Percentiles rank a stretch among this genome's conserved stretches.
Evolutionary conservation across 92 coral and sea anemone species (phyloP).

Genomic region (Actinernus sp.): DNA sequence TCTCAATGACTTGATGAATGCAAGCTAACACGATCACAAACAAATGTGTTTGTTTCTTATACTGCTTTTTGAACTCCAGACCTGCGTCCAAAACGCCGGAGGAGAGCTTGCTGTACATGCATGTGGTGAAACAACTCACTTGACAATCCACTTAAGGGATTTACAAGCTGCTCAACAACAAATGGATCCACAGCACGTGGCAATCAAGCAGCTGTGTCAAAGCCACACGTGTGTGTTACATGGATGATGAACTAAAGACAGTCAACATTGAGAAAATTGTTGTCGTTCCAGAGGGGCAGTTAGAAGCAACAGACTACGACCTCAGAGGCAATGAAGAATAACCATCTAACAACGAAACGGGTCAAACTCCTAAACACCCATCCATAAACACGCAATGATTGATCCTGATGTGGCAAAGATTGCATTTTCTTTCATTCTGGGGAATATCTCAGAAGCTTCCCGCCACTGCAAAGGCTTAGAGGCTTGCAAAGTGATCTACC

Average conservation of each 20-base stretch:
- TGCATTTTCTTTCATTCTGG: conserved; percentile 29
- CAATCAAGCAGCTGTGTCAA: conserved; percentile 3
- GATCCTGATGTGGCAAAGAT: conserved; percentile 48
- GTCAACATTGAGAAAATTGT: conserved; percentile 67
- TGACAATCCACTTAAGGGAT: conserved; percentile 23
- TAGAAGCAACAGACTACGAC: neutral
- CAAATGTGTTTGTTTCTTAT: conserved; percentile 17
- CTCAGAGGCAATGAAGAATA: too few relatives aligned
- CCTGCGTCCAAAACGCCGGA: conserved; percentile 11
- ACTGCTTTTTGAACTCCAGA: conserved; percentile 1
- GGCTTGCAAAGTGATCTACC: conserved; percentile 50
- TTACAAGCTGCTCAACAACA: neutral
- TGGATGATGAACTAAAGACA: conserved; percentile 36
- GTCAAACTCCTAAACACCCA: neutral
- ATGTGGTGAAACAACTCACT: conserved; percentile 40
- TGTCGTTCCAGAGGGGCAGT: conserved; percentile 54
- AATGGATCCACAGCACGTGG: neutral
- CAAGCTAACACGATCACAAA: conserved; percentile 1
- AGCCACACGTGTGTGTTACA: conserved; percentile 47
- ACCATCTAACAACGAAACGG: neutral
- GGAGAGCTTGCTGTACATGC: conserved; percentile 36
- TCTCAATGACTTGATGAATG: conserved; percentile 39
- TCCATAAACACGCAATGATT: neutral
- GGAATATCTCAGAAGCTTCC: conserved; percentile 27
- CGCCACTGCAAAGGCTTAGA: conserved; percentile 35